Conservation (phyloP, 2,888 invertebrate genomes). For the Drosophila diplacantha region DNA sequence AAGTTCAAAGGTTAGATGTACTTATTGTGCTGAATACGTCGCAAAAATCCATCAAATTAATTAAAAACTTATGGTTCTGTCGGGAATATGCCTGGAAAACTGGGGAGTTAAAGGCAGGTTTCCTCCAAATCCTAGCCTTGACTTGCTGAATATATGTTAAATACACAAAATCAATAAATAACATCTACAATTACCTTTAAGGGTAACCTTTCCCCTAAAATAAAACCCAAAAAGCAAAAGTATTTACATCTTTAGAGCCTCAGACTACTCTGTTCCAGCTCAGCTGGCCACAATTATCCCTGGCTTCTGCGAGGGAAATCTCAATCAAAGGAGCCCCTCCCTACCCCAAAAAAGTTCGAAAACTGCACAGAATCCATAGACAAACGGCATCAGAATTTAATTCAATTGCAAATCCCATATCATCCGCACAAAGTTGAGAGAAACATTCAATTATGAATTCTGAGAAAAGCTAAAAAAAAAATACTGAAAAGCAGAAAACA, state of each 20-base stretch:
- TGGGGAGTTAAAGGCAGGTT: too few relatives aligned
- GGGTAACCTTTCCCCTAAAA: neutral
- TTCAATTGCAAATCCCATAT: slow-evolving; percentile 42
- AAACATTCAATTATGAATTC: slow-evolving; percentile 47
- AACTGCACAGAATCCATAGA: slow-evolving; percentile 29
- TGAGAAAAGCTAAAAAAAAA: slow-evolving; percentile 23
- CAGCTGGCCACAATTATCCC: slow-evolving; percentile 26
- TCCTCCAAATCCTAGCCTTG: neutral
- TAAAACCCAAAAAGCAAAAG: neutral
- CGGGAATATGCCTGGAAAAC: too few relatives aligned
- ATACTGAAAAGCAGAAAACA: neutral
- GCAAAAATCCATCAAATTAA: neutral
- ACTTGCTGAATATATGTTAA: neutral
- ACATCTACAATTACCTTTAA: neutral
- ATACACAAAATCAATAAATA: neutral
- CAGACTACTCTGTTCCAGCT: neutral
- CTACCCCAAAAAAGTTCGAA: slow-evolving; percentile 15
- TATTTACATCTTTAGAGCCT: neutral
- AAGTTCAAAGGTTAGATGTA: neutral
- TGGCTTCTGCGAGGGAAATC: slow-evolving; percentile 6
- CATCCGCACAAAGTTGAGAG: slow-evolving; percentile 35
- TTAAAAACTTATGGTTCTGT: neutral
- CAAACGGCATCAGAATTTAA: slow-evolving; percentile 44
- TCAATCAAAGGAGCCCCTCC: slow-evolving; percentile 11
- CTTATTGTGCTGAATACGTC: neutral